Base-by-base conservation (phyloP, 1,140 invertebrate genomes). In the Myzus persicae region DNA sequence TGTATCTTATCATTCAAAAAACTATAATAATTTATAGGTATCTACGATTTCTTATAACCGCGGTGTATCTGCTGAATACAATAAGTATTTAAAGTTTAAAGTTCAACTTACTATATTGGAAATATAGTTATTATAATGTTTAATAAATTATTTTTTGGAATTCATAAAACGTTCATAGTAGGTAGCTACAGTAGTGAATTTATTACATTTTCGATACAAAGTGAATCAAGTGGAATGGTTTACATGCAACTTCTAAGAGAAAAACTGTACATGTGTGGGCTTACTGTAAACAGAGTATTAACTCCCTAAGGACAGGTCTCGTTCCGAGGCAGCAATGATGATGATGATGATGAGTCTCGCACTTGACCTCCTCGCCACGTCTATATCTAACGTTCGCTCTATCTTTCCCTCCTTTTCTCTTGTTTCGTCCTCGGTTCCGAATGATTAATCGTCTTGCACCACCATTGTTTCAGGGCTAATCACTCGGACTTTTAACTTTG, bases 401-500 rank as follows among this genome's bases (percentile, higher is more conserved):
- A 40, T 90, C 89, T 90, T 67, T 67, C 40, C 36, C 48, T 59
- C 51, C 51, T 59, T 42, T 42, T n/a, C 51, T 31, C 89, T 38
- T 59, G n/a, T 88, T 36, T 46, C 46, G n/a, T 48, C 44, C 44
- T 24, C 44, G 18, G 51, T 40, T 24, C 91, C 36, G 22, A 85
- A 93, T 93, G 91, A 93, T 93, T 93, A 93, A 93, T 93, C 81
- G 91, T 85, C 91, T 85, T 84, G 36, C 46, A 26, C 46, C 46
- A 93, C 91, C 91, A 93, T 93, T 93, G 91, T 93, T 85, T 42
- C 91, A 85, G 81, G 91, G 91, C 91, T 93, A 93, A 93, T 93
- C 91, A 93, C 91, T 93, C 91, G 81, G 91, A 93, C 91, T 93
- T 93, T 93, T 93, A 93, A 93, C 91, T 93, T 85, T 85, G 76